These are phyloP conservation scores for Brachirus orientalis DNA, from an alignment of 2,113 vertebrate species.

Conservation along the genomic window DNA sequence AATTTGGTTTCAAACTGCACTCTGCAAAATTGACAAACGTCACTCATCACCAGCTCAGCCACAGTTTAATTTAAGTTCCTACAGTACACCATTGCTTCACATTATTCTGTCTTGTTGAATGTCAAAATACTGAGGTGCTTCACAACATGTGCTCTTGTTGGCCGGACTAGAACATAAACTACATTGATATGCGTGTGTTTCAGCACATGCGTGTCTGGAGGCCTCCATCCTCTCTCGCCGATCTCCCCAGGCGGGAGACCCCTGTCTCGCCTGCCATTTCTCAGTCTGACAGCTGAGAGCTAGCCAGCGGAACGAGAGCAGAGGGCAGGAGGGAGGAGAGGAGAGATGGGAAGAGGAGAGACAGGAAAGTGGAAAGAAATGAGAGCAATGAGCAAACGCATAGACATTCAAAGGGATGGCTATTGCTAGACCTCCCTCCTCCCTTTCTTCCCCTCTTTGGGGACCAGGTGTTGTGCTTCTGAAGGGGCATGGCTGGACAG, in stretches of 20 bases:
- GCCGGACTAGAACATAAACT: slow-evolving; percentile 21
- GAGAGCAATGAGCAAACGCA: slow-evolving; percentile 16
- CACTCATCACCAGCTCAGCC: no score
- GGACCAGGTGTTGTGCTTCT: slow-evolving; percentile 69
- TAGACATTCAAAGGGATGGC: slow-evolving; percentile 31
- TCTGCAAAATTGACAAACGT: slow-evolving; percentile 22
- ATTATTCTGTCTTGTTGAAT: no score
- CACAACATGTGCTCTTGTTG: slow-evolving; percentile 12
- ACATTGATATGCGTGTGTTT: slow-evolving; percentile 31
- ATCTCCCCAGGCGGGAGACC: slow-evolving; percentile 69
- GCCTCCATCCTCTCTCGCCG: slow-evolving; percentile 51
- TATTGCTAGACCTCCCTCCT: slow-evolving; percentile 24
- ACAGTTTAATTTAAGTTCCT: no score
- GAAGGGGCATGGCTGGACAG: slow-evolving; percentile 53
- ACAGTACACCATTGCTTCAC: no score
- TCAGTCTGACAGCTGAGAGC: slow-evolving; percentile 76
- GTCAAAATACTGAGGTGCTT: no score
- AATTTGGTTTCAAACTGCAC: background rate
- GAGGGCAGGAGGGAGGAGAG: background rate
- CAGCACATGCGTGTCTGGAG: slow-evolving; percentile 44
- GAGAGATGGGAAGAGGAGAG: slow-evolving; percentile 11
- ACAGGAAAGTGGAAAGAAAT: slow-evolving; percentile 24
- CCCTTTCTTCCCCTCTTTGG: slow-evolving; percentile 23
- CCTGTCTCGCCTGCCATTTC: slow-evolving; percentile 72
- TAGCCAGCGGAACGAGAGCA: slow-evolving; percentile 56